These are phyloP conservation scores for Arge pagana DNA, from an alignment of 2,888 invertebrate species.

Conservation along the genomic window DNA sequence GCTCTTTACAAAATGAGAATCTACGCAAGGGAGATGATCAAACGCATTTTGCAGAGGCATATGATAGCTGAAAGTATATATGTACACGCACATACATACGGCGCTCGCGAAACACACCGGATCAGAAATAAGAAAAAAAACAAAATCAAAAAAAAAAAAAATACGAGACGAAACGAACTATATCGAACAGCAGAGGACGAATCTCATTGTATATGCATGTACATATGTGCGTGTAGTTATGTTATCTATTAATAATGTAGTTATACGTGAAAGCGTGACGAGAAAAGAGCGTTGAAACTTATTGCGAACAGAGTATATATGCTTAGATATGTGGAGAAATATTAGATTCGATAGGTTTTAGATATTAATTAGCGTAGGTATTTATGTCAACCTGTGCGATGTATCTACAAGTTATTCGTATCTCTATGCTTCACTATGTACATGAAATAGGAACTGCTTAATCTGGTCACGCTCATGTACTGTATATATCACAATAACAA, in stretches of 20 bases:
- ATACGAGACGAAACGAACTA: too few species aligned
- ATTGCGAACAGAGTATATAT: too few species aligned
- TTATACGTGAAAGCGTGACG: too few species aligned
- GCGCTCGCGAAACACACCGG: too few species aligned
- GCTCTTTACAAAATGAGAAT: conserved; percentile 47
- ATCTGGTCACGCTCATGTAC: neutral
- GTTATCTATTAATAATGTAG: too few species aligned
- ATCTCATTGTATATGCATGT: too few species aligned
- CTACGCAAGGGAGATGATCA: conserved; percentile 22
- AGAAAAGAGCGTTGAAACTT: too few species aligned
- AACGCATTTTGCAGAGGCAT: conserved; percentile 20
- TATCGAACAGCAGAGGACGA: too few species aligned
- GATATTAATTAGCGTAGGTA: neutral
- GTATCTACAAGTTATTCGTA: neutral
- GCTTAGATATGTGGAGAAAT: neutral
- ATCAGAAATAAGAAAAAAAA: too few species aligned
- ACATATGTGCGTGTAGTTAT: too few species aligned
- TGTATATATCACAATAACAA: conserved; percentile 5
- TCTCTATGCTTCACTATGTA: neutral
- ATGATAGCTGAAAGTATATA: conserved; percentile 15
- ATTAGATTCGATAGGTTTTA: neutral
- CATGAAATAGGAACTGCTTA: neutral
- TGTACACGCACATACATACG: too few species aligned
- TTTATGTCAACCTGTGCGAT: neutral
- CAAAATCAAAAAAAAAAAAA: too few species aligned